Conservation (phyloP, 2,888 invertebrate species). For the Spicauda simplicius region DNA sequence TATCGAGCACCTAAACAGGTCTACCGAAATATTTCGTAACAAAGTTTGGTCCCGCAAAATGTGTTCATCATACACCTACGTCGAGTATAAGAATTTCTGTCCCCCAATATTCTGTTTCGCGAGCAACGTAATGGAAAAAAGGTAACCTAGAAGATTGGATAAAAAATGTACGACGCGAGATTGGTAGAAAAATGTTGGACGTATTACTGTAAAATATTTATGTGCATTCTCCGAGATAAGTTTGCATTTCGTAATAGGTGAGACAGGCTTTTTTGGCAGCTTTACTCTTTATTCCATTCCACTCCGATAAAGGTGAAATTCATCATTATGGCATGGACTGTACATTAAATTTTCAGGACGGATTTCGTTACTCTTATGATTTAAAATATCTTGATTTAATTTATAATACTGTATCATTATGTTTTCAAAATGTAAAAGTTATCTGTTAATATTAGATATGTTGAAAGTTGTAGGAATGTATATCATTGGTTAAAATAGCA, state of each 20-base stretch:
- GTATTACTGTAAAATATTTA: slow-evolving; percentile 7
- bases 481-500: too few relatives aligned
- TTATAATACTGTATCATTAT: too few relatives aligned
- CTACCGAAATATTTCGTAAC: slow-evolving; percentile 2
- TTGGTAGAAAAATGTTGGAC: slow-evolving; percentile 17
- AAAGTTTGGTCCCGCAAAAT: not conserved
- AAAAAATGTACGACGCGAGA: slow-evolving; percentile 23
- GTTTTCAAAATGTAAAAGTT: too few relatives aligned
- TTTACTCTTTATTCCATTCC: not conserved
- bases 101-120: slow-evolving; percentile 13
- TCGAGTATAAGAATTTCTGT: not conserved
- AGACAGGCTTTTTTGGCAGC: not conserved
- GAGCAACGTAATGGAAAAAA: slow-evolving; percentile 17
- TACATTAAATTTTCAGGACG: too few relatives aligned
- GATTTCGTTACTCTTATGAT: too few relatives aligned
- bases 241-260: slow-evolving; percentile 4
- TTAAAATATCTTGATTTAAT: too few relatives aligned
- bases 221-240: not conserved
- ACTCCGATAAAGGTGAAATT: not conserved
- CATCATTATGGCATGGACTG: not conserved
- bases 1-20: not conserved
- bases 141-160: slow-evolving; percentile 22
- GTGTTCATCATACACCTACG: slow-evolving; percentile 2
- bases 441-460: too few relatives aligned
- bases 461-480: too few relatives aligned